These are phyloP conservation scores for Euplexia lucipara DNA, from an alignment of 2,888 invertebrate genomes.

Conservation along the genomic window DNA sequence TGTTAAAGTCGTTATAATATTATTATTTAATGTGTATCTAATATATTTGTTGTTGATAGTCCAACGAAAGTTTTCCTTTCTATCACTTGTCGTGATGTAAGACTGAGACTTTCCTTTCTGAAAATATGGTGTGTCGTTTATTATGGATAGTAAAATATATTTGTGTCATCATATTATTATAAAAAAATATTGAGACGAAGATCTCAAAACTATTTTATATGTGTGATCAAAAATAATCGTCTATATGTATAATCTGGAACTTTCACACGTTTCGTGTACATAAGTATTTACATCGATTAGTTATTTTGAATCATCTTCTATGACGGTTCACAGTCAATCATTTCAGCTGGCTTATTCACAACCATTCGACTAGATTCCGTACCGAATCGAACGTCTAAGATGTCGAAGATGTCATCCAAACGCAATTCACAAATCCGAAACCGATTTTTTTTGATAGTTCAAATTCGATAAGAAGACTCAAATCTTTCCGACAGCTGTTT, in stretches of 20 bases:
- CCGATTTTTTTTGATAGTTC: no score
- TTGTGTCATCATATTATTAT: constrained; percentile 49
- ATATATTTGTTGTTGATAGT: constrained; percentile 73
- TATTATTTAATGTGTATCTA: constrained; percentile 66
- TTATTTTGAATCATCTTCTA: constrained; percentile 20
- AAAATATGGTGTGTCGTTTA: constrained; percentile 60
- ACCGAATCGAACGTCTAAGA: no score
- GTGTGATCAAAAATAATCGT: constrained; percentile 52
- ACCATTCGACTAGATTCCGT: no score
- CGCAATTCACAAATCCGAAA: no score
- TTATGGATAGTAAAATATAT: constrained; percentile 59
- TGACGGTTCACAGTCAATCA: constrained; percentile 28
- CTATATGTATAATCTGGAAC: constrained; percentile 28
- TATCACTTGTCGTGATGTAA: constrained; percentile 78
- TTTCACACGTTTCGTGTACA: constrained; percentile 32
- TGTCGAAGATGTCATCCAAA: no score
- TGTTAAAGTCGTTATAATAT: constrained; percentile 65
- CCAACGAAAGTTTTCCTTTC: constrained; percentile 77
- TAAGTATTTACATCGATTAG: constrained; percentile 35
- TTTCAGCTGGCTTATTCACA: no score
- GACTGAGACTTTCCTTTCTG: constrained; percentile 80
- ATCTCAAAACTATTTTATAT: constrained; percentile 58
- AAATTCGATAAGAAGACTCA: no score
- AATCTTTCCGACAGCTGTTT: no score
- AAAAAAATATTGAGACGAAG: constrained; percentile 45